These are phyloP conservation scores for Argopecten irradians DNA, from an alignment of 1,140 invertebrate species.

Conservation along the genomic window DNA sequence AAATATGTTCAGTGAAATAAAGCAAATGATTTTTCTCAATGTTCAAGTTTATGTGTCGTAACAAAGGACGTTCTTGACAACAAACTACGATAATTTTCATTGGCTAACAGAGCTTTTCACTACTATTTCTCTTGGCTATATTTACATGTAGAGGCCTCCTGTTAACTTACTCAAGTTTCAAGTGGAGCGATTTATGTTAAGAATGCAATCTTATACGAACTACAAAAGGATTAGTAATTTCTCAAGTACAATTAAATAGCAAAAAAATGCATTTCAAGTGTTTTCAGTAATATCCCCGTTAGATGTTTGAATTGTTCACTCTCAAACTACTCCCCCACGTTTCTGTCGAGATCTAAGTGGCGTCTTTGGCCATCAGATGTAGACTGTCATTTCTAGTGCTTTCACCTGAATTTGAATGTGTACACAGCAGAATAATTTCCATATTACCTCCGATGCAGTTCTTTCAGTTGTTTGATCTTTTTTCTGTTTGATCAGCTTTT, in stretches of 20 bases:
- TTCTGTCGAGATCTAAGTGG: neutral
- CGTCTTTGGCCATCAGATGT: neutral
- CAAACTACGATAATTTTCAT: neutral
- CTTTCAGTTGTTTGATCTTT: too few species aligned
- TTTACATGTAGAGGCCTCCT: neutral
- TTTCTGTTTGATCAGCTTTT: too few species aligned
- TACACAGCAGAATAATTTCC: neutral
- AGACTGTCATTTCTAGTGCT: neutral
- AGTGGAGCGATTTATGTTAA: neutral
- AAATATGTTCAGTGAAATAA: neutral
- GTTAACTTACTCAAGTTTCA: neutral
- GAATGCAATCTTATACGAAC: neutral
- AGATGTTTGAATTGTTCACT: neutral
- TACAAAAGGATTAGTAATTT: constrained; percentile 5
- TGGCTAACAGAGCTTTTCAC: neutral
- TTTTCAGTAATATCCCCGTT: neutral
- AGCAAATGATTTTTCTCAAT: neutral
- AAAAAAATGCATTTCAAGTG: neutral
- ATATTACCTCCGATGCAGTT: too few species aligned
- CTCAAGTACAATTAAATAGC: constrained; percentile 11
- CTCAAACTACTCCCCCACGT: neutral
- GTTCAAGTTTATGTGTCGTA: neutral
- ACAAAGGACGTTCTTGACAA: neutral
- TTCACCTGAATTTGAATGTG: neutral
- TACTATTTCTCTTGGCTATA: neutral